These are phyloP conservation scores for Entomyzon cyanotis DNA, from an alignment of 2,113 vertebrate species.

Conservation along the genomic window DNA sequence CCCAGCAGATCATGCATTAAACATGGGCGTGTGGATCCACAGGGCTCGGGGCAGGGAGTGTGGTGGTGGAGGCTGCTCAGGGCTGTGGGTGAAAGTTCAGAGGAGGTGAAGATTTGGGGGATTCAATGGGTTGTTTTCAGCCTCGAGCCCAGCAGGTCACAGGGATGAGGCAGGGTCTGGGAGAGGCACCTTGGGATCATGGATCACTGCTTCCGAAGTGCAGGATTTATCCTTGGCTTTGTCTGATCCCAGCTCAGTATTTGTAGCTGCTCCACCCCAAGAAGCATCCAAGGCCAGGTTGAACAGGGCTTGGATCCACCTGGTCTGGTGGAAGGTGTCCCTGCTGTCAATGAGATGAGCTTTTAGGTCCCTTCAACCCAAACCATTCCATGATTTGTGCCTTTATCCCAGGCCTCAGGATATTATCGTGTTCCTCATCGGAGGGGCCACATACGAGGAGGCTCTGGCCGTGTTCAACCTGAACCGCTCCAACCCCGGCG, in stretches of 20 bases:
- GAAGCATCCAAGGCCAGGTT: neutral
- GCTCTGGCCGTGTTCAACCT: conserved; percentile 89
- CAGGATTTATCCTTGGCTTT: neutral
- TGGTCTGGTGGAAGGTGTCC: neutral
- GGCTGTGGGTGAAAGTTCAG: neutral
- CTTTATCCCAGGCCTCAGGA: conserved; percentile 85
- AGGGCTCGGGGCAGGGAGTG: neutral
- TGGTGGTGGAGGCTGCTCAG: neutral
- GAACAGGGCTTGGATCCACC: neutral
- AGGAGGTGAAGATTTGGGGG: neutral
- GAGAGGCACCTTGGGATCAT: neutral
- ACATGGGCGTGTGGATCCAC: neutral
- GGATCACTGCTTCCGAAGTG: neutral
- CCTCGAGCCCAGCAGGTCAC: accelerated
- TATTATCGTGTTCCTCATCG: conserved; percentile 90
- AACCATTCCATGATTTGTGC: neutral
- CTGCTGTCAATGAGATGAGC: neutral
- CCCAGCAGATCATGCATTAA: neutral
- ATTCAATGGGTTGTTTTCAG: neutral
- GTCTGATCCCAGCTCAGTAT: neutral
- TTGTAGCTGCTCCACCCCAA: neutral
- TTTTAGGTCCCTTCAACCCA: neutral
- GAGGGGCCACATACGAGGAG: conserved; percentile 94
- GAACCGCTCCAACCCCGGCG: conserved; percentile 87
- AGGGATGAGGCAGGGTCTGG: neutral